Percentiles rank a stretch among this genome's conserved stretches.
Evolutionary conservation across 2,113 vertebrate species (phyloP).

Genomic region (Microcebus murinus): DNA sequence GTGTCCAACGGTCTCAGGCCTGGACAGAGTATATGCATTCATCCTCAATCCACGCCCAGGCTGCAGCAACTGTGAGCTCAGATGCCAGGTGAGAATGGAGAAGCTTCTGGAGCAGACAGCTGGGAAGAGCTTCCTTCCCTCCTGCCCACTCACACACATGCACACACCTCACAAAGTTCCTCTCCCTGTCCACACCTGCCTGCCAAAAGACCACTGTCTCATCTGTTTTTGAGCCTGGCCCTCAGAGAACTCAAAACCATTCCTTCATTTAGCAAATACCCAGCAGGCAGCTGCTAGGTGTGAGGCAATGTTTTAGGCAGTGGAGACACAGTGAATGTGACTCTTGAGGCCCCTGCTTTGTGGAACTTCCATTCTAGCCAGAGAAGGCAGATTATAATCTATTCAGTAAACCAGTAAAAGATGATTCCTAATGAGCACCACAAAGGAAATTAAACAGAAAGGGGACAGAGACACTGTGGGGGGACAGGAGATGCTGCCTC

Average conservation of each 20-base stretch:
- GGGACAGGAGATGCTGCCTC: background rate
- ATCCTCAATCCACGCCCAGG: fast-evolving
- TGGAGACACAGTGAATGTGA: background rate
- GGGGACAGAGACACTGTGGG: background rate
- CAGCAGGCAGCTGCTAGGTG: background rate
- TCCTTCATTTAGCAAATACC: background rate
- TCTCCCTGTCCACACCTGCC: background rate
- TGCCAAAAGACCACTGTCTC: background rate
- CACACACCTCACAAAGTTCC: fast-evolving
- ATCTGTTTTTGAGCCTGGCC: background rate
- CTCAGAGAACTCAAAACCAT: background rate
- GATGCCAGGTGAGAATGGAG: fast-evolving
- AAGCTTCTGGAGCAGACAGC: no score
- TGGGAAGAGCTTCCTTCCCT: background rate
- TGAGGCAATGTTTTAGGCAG: background rate
- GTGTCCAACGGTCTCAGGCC: background rate
- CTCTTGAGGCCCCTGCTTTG: background rate
- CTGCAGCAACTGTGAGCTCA: fast-evolving
- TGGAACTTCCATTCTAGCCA: background rate
- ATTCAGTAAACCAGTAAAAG: background rate
- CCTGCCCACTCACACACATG: background rate
- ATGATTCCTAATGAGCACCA: fast-evolving
- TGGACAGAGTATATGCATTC: fast-evolving
- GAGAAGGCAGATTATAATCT: background rate
- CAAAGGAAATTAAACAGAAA: background rate